These are phyloP conservation scores for Spongilla lacustris DNA, from an alignment of 37 sponge, comb jelly and placozoan genomes.

Conservation along the genomic window DNA sequence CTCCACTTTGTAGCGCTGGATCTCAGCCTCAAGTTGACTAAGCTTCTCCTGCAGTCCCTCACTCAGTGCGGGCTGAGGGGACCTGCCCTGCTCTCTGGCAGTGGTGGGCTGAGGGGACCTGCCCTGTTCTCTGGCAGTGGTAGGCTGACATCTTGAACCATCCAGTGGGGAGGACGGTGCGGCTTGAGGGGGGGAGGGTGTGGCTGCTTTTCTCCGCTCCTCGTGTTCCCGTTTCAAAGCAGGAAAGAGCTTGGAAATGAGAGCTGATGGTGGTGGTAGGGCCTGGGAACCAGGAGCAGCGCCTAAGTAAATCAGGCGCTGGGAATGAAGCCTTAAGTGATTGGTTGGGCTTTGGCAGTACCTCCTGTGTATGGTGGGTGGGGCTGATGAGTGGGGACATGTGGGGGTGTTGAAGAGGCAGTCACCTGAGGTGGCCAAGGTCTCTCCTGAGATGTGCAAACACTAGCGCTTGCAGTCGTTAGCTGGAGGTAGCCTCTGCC, in stretches of 20 bases:
- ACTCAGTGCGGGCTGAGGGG: slow-evolving; percentile 7
- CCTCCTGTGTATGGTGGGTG: background rate
- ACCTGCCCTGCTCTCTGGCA: background rate
- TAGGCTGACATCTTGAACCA: background rate
- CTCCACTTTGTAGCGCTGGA: slow-evolving; percentile 53
- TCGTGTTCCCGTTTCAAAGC: slow-evolving; percentile 30
- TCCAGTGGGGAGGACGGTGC: background rate
- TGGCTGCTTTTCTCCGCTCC: background rate
- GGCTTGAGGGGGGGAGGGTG: background rate
- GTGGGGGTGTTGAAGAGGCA: background rate
- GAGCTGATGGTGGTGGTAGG: slow-evolving; percentile 60
- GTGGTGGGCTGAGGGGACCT: background rate
- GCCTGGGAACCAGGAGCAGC: background rate
- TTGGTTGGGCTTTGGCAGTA: background rate
- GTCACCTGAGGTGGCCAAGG: background rate
- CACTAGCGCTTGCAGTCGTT: background rate
- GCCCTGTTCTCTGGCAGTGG: background rate
- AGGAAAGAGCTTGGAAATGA: slow-evolving; percentile 79
- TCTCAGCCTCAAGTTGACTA: slow-evolving; percentile 78
- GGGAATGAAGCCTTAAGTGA: background rate
- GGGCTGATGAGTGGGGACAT: background rate
- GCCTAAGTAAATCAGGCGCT: background rate
- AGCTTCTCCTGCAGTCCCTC: slow-evolving; percentile 63
- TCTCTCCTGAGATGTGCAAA: background rate
- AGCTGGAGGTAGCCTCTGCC: background rate